Conservation (phyloP, 2,797 vertebrate genomes). For the Sparidentex hasta region DNA sequence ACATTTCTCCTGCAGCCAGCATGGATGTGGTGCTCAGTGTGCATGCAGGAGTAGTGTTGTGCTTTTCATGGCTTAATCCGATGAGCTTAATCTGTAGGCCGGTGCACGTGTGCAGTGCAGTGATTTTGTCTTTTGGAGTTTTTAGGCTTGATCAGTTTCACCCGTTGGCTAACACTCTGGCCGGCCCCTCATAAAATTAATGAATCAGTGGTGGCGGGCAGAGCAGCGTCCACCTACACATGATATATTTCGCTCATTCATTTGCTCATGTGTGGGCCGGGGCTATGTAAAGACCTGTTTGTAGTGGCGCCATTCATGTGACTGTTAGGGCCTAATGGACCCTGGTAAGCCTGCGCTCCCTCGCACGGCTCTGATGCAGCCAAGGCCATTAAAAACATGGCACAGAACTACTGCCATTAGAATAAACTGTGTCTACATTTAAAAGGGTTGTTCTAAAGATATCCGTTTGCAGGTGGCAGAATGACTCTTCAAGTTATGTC, state of each 20-base stretch:
- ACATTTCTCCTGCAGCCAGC: constrained; percentile 52
- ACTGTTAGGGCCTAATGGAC: constrained; percentile 24
- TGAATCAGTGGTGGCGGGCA: constrained; percentile 47
- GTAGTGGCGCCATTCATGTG: constrained; percentile 48
- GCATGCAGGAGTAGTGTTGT: constrained; percentile 38
- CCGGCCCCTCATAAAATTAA: constrained; percentile 32
- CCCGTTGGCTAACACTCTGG: constrained; percentile 29
- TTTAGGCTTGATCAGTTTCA: constrained; percentile 56
- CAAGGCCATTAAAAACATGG: constrained; percentile 3
- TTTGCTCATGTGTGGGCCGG: constrained; percentile 47
- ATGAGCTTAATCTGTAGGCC: constrained; percentile 71
- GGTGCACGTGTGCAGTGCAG: constrained; percentile 37
- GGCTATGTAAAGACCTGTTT: constrained; percentile 51
- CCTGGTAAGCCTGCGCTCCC: constrained; percentile 27
- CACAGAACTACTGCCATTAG: not conserved
- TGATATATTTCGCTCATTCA: constrained; percentile 55
- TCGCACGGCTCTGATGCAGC: not conserved
- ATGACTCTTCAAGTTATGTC: not conserved
- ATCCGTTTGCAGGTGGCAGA: constrained; percentile 6
- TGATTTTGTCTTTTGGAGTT: constrained; percentile 40
- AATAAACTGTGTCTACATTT: constrained; percentile 12
- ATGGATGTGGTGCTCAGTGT: constrained; percentile 42
- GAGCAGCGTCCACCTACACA: constrained; percentile 41
- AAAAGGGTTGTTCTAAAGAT: constrained; percentile 7
- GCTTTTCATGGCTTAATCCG: constrained; percentile 74